Percentiles rank a stretch among this genome's conserved stretches.
Conservation (phyloP, 1,140 invertebrate genomes). For the Drosophila ficusphila region DNA sequence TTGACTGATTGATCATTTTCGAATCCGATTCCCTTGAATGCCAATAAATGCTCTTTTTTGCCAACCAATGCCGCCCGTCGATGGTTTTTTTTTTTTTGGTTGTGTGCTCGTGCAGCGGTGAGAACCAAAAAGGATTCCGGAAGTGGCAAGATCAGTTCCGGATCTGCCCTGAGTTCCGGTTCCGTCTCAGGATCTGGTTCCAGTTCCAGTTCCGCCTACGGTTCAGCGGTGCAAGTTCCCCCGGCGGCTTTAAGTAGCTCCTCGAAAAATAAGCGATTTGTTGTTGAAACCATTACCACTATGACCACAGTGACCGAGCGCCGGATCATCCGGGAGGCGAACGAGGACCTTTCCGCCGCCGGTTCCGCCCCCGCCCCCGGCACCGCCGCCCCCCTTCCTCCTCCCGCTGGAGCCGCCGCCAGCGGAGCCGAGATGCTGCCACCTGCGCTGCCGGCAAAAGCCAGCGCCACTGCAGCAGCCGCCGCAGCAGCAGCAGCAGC, state of each 20-base stretch:
- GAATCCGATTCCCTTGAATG: neutral
- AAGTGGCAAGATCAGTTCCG: conserved; percentile 31
- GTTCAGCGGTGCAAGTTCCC: conserved; percentile 12
- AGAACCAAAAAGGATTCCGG: conserved; percentile 66
- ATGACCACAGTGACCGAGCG: conserved; percentile 89
- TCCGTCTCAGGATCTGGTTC: neutral
- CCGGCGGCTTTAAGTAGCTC: conserved; percentile 55
- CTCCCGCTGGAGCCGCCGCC: neutral
- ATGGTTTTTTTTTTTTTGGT: conserved; percentile 6
- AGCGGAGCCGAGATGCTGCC: conserved; percentile 48
- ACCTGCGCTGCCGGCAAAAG: conserved; percentile 72
- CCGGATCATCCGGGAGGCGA: conserved; percentile 86
- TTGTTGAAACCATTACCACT: conserved; percentile 87
- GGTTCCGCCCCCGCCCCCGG: neutral
- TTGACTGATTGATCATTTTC: conserved; percentile 6
- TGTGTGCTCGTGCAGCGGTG: conserved; percentile 28
- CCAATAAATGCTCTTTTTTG: conserved; percentile 65
- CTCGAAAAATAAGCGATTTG: conserved; percentile 86
- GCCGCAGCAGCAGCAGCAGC: conserved; percentile 25
- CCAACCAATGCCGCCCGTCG: conserved; percentile 21
- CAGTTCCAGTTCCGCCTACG: conserved; percentile 4
- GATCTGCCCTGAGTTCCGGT: conserved; percentile 13
- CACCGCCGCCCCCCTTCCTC: neutral
- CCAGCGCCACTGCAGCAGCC: conserved; percentile 44
- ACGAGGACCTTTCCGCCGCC: conserved; percentile 47